Evolutionary conservation across 2,888 invertebrate species (phyloP).

Genomic region (Autographa gamma): DNA sequence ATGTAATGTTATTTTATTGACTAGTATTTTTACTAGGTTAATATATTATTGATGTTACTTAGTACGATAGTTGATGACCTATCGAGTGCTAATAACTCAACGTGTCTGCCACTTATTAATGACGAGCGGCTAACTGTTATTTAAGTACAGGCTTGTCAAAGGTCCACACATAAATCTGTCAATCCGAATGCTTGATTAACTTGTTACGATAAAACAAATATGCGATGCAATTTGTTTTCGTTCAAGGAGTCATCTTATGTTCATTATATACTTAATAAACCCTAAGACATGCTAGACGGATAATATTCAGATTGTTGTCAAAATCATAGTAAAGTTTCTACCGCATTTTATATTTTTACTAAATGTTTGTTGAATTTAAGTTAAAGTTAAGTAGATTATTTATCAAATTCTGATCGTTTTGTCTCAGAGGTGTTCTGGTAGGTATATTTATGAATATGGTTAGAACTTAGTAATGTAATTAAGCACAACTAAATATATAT

Average conservation of each 20-base stretch:
- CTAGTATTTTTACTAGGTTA: too few relatives aligned
- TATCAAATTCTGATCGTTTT: too few relatives aligned
- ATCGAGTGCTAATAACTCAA: slow-evolving; percentile 19
- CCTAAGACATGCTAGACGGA: neutral
- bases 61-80: neutral
- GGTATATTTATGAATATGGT: too few relatives aligned
- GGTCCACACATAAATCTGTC: slow-evolving; percentile 30
- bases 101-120: slow-evolving; percentile 14
- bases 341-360: too few relatives aligned
- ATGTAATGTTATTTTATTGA: too few relatives aligned
- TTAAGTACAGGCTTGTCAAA: slow-evolving; percentile 18
- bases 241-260: slow-evolving; percentile 8
- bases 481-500: too few relatives aligned
- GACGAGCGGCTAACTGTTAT: slow-evolving; percentile 20
- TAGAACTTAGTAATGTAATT: too few relatives aligned
- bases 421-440: too few relatives aligned
- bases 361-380: too few relatives aligned
- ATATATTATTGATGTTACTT: neutral
- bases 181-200: slow-evolving; percentile 26
- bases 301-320: neutral
- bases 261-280: neutral
- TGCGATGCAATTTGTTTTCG: slow-evolving; percentile 14
- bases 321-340: neutral
- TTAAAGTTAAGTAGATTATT: too few relatives aligned
- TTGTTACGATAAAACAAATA: slow-evolving; percentile 24